phyloP scores from a whole-genome alignment of 2,888 invertebrate species.

The Zelleria hepariella region DNA sequence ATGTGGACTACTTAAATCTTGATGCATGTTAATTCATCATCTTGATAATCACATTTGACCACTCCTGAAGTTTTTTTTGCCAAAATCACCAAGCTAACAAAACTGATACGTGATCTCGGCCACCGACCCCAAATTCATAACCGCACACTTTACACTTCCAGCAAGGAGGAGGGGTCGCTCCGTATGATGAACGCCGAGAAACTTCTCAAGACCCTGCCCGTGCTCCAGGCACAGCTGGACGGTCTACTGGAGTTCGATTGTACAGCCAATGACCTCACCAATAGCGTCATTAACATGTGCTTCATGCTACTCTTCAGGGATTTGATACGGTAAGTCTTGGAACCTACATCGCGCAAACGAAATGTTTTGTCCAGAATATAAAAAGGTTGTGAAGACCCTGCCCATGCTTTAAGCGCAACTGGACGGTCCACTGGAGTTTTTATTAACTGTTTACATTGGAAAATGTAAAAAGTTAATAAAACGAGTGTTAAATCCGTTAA shows the following conservation, averaged over 20 bases:
- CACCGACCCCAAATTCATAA: background rate
- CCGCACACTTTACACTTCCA: slow-evolving; percentile 36
- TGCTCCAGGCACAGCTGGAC: slow-evolving; percentile 95
- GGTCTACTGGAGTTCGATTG: slow-evolving; percentile 97
- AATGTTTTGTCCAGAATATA: slow-evolving; percentile 1
- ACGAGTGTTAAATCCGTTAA: too few species aligned
- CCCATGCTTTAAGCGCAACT: slow-evolving; percentile 96
- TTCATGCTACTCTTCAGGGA: slow-evolving; percentile 99
- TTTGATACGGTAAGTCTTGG: slow-evolving; percentile 81
- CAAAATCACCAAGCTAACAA: too few species aligned
- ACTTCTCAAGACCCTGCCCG: slow-evolving; percentile 95
- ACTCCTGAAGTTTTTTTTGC: too few species aligned
- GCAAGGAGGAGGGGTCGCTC: slow-evolving; percentile 97
- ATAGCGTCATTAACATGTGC: slow-evolving; percentile 98
- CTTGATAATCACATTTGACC: too few species aligned
- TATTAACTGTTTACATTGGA: too few species aligned
- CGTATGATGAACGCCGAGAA: slow-evolving; percentile 98
- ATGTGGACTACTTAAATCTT: too few species aligned
- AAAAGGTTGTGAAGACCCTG: slow-evolving; percentile 90
- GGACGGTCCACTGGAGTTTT: slow-evolving; percentile 95
- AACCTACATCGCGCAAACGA: background rate
- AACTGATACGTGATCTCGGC: too few species aligned
- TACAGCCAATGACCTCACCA: slow-evolving; percentile 95
- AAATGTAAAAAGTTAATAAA: too few species aligned
- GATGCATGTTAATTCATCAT: too few species aligned